Conservation (phyloP, 2,797 vertebrate species). For the Galagoides demidoff region DNA sequence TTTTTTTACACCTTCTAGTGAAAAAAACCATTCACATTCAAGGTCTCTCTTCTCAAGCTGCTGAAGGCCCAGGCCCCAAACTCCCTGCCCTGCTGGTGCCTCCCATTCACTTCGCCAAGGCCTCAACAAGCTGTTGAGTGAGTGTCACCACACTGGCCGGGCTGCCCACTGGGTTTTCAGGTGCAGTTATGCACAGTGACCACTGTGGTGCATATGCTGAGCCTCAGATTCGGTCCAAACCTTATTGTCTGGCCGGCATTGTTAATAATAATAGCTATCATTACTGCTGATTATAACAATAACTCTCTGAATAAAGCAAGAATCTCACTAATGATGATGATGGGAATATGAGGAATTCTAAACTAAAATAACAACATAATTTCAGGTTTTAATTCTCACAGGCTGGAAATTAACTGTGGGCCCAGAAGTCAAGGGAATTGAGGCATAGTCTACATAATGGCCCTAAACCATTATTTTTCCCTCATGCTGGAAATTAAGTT, state of each 20-base stretch:
- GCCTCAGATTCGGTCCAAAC: background rate
- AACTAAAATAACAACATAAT: constrained; percentile 66
- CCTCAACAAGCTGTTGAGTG: fast-evolving
- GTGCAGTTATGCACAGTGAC: background rate
- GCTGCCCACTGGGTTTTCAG: background rate
- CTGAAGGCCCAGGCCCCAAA: background rate
- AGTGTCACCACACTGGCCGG: fast-evolving
- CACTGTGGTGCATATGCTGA: fast-evolving
- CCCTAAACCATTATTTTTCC: background rate
- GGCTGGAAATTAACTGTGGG: constrained; percentile 54
- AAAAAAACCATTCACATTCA: background rate
- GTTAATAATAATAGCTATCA: constrained; percentile 38
- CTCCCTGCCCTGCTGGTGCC: background rate
- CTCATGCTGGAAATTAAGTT: background rate
- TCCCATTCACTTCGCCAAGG: too few species aligned
- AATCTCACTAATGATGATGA: constrained; percentile 60
- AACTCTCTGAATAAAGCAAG: constrained; percentile 55
- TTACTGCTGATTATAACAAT: constrained; percentile 51
- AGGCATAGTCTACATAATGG: background rate
- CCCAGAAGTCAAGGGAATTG: constrained; percentile 48
- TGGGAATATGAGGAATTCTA: constrained; percentile 52
- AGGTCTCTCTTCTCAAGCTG: background rate
- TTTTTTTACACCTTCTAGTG: background rate
- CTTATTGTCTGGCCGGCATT: background rate
- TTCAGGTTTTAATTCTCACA: constrained; percentile 62